Evolutionary conservation across 2,797 vertebrate species (phyloP), one percentile per base, ranked within the genome.

Genomic region (Anolis apletophallus): DNA sequence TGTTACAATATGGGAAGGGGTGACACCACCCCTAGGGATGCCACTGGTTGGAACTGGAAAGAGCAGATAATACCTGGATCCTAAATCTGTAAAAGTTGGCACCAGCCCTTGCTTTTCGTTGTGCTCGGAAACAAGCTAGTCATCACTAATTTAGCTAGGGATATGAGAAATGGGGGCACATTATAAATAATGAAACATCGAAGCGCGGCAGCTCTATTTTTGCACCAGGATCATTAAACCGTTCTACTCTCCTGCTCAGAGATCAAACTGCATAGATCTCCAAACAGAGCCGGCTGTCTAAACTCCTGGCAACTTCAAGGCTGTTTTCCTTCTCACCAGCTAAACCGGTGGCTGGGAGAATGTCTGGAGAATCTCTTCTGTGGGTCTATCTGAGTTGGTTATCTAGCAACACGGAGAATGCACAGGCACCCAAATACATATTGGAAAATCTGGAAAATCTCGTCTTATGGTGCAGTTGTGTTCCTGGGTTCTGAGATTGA

Each of bases 191-290:
- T 57, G 86, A 67, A 74, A 10, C 73, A 73, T 7, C 87, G 26
- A 55, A 78, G 34, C 21, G 17, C 80, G 11, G 36, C 86, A 52
- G 50, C 29, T 46, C 46, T 85, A 1, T 74, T 90, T 85, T 89
- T 1, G 11, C 61, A 3, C 67, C 23, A 19, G 67, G 29, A 50
- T 89, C 26, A 23, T 1, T 81, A 61, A 1, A 73, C 72, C 3
- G 0, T 54, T 69, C 73, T 40, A 59, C 52, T 29, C 84, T 87
- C 83, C 71, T 85, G 80, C 59, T 71, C 59, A 14, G 4, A 71
- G 46, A 78, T 14, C 29, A 91, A 91, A 54, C 75, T 19, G 29
- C 88, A 87, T 0, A 74, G 80, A 26, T 86, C 84, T 87, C 83
- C 78, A 57, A 77, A 29, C 21, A 3, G 11, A 57, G 23, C 0